Evolutionary conservation across 2,888 invertebrate genomes (phyloP).

Genomic region (Nasonovia ribisnigri): DNA sequence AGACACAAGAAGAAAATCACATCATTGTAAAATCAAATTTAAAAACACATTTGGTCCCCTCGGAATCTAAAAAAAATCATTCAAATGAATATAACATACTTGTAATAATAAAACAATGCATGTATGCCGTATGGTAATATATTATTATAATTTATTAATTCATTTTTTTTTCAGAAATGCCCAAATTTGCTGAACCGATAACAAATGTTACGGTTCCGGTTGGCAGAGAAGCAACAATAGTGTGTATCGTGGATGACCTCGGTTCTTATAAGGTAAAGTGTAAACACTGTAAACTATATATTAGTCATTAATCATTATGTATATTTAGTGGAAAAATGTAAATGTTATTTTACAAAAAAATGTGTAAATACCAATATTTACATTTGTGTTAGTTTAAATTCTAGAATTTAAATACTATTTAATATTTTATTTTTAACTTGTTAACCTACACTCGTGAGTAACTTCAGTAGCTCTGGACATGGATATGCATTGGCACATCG

Average conservation of each 20-base stretch:
- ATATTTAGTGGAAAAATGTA: not conserved
- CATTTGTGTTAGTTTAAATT: not conserved
- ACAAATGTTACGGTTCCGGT: conserved; percentile 86
- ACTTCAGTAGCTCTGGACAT: not conserved
- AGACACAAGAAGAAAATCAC: not conserved
- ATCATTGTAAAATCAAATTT: not conserved
- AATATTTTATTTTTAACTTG: not conserved
- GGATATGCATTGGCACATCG: too few species aligned
- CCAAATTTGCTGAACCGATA: conserved; percentile 83
- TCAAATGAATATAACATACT: not conserved
- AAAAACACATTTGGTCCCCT: too few species aligned
- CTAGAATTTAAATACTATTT: not conserved
- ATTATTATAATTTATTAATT: conserved; percentile 8
- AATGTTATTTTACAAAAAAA: not conserved
- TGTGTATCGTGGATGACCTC: conserved; percentile 86
- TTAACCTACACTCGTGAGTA: not conserved
- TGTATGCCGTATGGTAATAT: not conserved
- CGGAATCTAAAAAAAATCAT: not conserved
- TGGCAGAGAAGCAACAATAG: conserved; percentile 85
- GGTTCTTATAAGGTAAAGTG: conserved; percentile 82
- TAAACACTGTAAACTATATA: not conserved
- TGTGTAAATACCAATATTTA: not conserved
- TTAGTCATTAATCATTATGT: not conserved
- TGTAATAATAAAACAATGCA: not conserved
- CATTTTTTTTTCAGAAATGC: conserved; percentile 68